Evolutionary conservation across 2,888 invertebrate species (phyloP), one percentile per base, ranked within the genome.

Genomic region (Nymphalis polychloros): DNA sequence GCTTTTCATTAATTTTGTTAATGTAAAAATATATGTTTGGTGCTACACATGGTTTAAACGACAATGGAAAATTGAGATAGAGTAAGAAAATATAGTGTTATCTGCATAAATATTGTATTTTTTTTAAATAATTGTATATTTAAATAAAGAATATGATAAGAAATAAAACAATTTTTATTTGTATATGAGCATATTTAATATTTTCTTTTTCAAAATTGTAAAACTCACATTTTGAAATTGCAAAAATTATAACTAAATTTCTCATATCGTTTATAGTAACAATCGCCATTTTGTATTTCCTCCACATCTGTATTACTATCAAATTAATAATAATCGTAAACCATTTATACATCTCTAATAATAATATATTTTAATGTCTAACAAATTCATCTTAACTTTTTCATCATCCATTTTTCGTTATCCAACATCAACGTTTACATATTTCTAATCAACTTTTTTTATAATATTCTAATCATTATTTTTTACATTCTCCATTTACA

Each of bases 171-270:
- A 79, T 68, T 70, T 50, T 46, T 76, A 81, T 78, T 70, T 85
- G 84, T 90, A 90, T 90, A 92, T 92, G 92, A 92, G 92, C 92
- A 92, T 92, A 92, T 92, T 92, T 92, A 92, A 90, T 92, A 91
- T 91, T 90, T 90, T 91, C 90, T 88, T 89, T 88, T 90, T 92
- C 91, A 92, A 92, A 92, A 92, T 92, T 92, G 92, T 92, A 92
- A 92, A 92, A 92, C 91, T 91, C 92, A 92, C 92, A 92, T 92
- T 92, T 92, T 92, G 92, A 92, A 92, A 90, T 91, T 92, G 91
- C 92, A 92, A 92, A 69, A 92, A 92, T 90, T 92, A 92, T 88
- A 92, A 91, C 90, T 92, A 92, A 91, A 89, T 90, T 55, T 92
- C 90, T 91, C 91, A 91, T 92, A 90, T 90, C 88, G 90, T 90